A percentile compares a stretch with the other conserved stretches of the same genome.
Evolutionary conservation across 1,140 invertebrate genomes (phyloP).

Genomic region (Nephila pilipes): DNA sequence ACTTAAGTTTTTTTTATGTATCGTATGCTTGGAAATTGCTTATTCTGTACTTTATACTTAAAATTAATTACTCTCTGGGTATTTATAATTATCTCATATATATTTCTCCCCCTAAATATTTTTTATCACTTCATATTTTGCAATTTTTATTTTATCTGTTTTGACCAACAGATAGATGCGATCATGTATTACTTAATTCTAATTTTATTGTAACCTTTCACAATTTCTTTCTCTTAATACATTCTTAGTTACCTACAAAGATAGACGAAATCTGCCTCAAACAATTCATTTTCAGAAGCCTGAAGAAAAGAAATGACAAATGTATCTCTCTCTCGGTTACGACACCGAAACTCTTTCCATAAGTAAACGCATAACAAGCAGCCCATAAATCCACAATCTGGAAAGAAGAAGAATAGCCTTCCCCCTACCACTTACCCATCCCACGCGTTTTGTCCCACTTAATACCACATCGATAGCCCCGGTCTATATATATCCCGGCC

Average conservation of each 20-base stretch:
- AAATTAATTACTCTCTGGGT: no score
- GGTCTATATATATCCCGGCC: conserved; percentile 33
- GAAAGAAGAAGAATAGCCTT: not conserved
- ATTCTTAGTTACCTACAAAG: not conserved
- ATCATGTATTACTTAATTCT: no score
- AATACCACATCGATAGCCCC: conserved; percentile 38
- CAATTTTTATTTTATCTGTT: no score
- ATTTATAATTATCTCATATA: no score
- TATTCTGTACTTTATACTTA: no score
- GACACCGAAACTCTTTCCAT: not conserved
- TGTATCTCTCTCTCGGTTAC: not conserved
- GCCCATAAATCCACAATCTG: not conserved
- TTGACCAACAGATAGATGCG: no score
- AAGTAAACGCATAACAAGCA: conserved; percentile 14
- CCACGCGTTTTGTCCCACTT: conserved; percentile 45
- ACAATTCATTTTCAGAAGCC: not conserved
- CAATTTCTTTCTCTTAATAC: no score
- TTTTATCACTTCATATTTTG: no score
- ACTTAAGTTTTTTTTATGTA: no score
- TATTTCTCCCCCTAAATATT: no score
- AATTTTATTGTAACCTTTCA: no score
- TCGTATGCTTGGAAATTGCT: no score
- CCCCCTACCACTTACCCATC: not conserved
- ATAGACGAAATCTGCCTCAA: not conserved
- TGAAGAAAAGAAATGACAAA: not conserved